Evolutionary conservation across 2,797 vertebrate species (phyloP).

Genomic region (Xenopus petersii): DNA sequence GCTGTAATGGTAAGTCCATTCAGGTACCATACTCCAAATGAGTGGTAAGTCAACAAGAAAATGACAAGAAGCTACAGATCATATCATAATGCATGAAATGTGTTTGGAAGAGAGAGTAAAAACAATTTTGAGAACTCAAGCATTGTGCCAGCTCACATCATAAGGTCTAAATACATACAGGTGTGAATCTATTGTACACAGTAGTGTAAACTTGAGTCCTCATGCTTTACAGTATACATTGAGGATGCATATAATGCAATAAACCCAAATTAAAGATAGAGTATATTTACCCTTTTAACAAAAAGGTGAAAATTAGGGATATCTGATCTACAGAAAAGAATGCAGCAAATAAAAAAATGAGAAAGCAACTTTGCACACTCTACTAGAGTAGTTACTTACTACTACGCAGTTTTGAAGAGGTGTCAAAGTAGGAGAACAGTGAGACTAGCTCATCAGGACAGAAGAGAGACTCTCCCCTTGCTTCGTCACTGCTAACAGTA

Average conservation of each 20-base stretch:
- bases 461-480: slow-evolving; percentile 93
- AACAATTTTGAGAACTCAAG: too few species aligned
- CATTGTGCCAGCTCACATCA: too few species aligned
- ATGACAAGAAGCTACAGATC: too few species aligned
- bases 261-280: background rate
- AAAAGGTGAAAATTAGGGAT: slow-evolving; percentile 30
- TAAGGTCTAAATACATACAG: too few species aligned
- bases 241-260: background rate
- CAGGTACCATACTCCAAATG: too few species aligned
- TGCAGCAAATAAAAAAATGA: slow-evolving; percentile 51
- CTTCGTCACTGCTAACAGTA: slow-evolving; percentile 82
- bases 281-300: background rate
- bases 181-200: too few species aligned
- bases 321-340: slow-evolving; percentile 61
- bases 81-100: too few species aligned
- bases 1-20: too few species aligned
- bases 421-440: slow-evolving; percentile 98
- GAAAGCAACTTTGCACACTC: slow-evolving; percentile 51
- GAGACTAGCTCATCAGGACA: slow-evolving; percentile 96
- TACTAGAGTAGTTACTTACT: slow-evolving; percentile 85
- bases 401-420: slow-evolving; percentile 90
- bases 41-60: too few species aligned
- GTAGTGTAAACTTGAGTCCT: too few species aligned
- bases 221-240: too few species aligned
- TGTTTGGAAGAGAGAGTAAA: too few species aligned